Evolutionary conservation across 2,888 invertebrate species (phyloP).

Genomic region (Orchesellides sinensis): DNA sequence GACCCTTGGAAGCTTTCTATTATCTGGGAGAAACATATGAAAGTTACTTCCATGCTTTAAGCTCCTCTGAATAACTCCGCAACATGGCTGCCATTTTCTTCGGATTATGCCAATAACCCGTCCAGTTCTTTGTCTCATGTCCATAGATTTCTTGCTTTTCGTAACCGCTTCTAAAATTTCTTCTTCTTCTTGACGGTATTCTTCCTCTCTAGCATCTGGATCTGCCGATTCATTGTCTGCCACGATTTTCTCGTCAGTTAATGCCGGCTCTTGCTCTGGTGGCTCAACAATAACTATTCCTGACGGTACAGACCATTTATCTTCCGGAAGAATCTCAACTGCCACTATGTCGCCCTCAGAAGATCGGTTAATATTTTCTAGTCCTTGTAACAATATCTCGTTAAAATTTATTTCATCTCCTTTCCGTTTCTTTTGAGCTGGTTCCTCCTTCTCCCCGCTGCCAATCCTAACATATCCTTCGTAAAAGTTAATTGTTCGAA

Average conservation of each 20-base stretch:
- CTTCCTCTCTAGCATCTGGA: slow-evolving; percentile 77
- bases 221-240: slow-evolving; percentile 81
- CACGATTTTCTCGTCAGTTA: slow-evolving; percentile 80
- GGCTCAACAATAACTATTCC: slow-evolving; percentile 79
- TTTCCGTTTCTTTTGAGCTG: slow-evolving; percentile 29
- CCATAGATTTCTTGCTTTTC: slow-evolving; percentile 68
- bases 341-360: slow-evolving; percentile 97
- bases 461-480: slow-evolving; percentile 72
- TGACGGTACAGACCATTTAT: slow-evolving; percentile 94
- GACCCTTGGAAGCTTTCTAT: slow-evolving; percentile 94
- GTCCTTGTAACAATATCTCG: slow-evolving; percentile 87
- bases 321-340: slow-evolving; percentile 90
- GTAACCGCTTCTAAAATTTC: slow-evolving; percentile 74
- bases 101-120: slow-evolving; percentile 95
- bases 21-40: slow-evolving; percentile 96
- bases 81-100: slow-evolving; percentile 98
- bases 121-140: slow-evolving; percentile 82
- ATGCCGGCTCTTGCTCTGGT: slow-evolving; percentile 75
- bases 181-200: slow-evolving; percentile 69
- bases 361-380: slow-evolving; percentile 91
- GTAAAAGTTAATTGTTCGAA: slow-evolving; percentile 72
- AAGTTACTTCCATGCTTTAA: slow-evolving; percentile 82
- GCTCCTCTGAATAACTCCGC: slow-evolving; percentile 93
- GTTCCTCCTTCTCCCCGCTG: slow-evolving; percentile 39
- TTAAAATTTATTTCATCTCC: slow-evolving; percentile 48